Evolutionary conservation across 2,113 vertebrate genomes (phyloP).

Genomic region (Microcebus tavaratra): DNA sequence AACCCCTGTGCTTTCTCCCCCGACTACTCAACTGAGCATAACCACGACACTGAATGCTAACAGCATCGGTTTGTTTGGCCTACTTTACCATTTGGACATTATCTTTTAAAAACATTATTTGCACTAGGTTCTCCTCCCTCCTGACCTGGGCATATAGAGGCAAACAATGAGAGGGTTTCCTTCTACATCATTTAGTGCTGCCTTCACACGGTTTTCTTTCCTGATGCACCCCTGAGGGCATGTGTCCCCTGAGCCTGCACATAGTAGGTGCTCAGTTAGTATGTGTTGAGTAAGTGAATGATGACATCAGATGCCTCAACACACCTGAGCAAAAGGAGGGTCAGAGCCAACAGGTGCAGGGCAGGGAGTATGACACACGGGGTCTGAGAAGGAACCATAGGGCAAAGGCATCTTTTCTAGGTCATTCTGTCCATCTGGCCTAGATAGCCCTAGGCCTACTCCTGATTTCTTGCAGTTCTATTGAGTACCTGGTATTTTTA

Average conservation of each 20-base stretch:
- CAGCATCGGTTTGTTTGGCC: neutral
- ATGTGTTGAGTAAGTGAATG: neutral
- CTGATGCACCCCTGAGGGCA: neutral
- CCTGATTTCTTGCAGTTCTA: neutral
- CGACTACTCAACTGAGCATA: no score
- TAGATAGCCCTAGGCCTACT: neutral
- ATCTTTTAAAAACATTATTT: neutral
- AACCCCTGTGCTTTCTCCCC: neutral
- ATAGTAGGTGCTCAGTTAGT: neutral
- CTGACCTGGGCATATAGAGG: neutral
- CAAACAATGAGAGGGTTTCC: neutral
- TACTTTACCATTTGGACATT: neutral
- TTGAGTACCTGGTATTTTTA: neutral
- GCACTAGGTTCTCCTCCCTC: neutral
- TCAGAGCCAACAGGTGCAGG: neutral
- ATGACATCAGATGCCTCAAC: neutral
- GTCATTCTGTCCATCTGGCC: neutral
- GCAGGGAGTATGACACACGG: neutral
- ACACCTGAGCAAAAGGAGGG: neutral
- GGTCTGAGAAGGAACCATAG: neutral
- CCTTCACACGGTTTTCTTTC: neutral
- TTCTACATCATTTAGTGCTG: neutral
- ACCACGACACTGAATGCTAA: neutral
- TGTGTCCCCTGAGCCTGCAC: neutral
- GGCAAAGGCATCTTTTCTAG: neutral